Conservation (phyloP, 2,888 invertebrate species). For the Junonia oenone region DNA sequence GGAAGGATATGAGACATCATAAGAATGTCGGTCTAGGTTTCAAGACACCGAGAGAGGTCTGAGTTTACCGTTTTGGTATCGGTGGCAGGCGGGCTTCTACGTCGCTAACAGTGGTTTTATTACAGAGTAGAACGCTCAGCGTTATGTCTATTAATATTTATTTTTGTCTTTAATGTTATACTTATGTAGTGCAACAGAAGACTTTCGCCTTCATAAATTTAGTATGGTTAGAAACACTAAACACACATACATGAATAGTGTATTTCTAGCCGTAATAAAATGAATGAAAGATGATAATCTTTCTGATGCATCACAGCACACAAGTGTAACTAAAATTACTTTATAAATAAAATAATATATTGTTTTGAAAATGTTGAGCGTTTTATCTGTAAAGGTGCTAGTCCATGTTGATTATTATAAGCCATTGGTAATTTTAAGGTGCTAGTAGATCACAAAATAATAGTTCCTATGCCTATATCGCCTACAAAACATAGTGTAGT, state of each 20-base stretch:
- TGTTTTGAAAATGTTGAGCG: too few relatives aligned
- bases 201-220: too few relatives aligned
- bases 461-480: too few relatives aligned
- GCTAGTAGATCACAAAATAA: constrained; percentile 9
- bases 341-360: too few relatives aligned
- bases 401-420: constrained; percentile 23
- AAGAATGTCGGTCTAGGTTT: constrained; percentile 97
- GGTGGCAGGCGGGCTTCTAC: constrained; percentile 52
- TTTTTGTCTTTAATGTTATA: not conserved
- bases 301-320: too few relatives aligned
- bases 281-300: too few relatives aligned
- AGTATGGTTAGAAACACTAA: too few relatives aligned
- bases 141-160: not conserved
- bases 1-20: constrained; percentile 87
- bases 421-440: constrained; percentile 11
- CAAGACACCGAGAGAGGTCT: constrained; percentile 97
- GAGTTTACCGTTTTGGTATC: constrained; percentile 43
- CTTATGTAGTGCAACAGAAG: too few relatives aligned
- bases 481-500: too few relatives aligned
- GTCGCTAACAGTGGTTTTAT: constrained; percentile 35
- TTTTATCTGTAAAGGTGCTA: constrained; percentile 25
- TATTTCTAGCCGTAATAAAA: too few relatives aligned
- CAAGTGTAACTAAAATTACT: too few relatives aligned
- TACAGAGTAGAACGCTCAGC: constrained; percentile 17
- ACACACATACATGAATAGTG: too few relatives aligned